A percentile compares a stretch with the other conserved stretches of the same genome.
Conservation (phyloP, 2,888 invertebrate species). For the Endotricha flammealis region DNA sequence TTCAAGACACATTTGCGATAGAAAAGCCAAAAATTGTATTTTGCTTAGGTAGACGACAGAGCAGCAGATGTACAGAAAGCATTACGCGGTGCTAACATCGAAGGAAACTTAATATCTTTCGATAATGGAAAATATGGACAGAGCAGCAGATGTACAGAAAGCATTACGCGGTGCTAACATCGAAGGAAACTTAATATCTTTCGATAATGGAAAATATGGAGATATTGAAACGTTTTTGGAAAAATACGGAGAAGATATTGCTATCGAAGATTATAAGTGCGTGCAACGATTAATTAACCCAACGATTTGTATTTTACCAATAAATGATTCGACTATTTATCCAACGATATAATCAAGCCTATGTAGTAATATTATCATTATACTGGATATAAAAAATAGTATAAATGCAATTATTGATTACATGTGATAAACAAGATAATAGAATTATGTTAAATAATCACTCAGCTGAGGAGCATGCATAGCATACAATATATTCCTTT, state of each 20-base stretch:
- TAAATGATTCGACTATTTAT: too few relatives aligned
- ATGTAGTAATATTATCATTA: too few relatives aligned
- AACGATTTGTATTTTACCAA: too few relatives aligned
- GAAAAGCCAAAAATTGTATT: conserved; percentile 47
- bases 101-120: conserved; percentile 45
- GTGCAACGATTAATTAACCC: conserved; percentile 29
- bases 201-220: conserved; percentile 42
- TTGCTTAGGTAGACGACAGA: conserved; percentile 49
- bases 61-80: conserved; percentile 38
- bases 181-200: conserved; percentile 42
- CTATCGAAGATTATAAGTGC: conserved; percentile 55
- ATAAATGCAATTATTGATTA: too few relatives aligned
- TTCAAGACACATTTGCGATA: conserved; percentile 36
- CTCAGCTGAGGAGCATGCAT: too few relatives aligned
- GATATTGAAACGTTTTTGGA: conserved; percentile 39
- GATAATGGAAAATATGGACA: conserved; percentile 44
- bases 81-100: conserved; percentile 32
- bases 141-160: conserved; percentile 37
- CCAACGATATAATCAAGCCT: too few relatives aligned
- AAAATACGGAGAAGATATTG: conserved; percentile 31
- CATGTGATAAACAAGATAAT: too few relatives aligned
- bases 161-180: conserved; percentile 35
- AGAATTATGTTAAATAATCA: too few relatives aligned
- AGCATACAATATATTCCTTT: too few relatives aligned
- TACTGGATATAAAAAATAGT: too few relatives aligned